Percentiles rank a stretch among this genome's conserved stretches.
Evolutionary conservation across 2,888 invertebrate species (phyloP).

Genomic region (Notocelia uddmanniana): DNA sequence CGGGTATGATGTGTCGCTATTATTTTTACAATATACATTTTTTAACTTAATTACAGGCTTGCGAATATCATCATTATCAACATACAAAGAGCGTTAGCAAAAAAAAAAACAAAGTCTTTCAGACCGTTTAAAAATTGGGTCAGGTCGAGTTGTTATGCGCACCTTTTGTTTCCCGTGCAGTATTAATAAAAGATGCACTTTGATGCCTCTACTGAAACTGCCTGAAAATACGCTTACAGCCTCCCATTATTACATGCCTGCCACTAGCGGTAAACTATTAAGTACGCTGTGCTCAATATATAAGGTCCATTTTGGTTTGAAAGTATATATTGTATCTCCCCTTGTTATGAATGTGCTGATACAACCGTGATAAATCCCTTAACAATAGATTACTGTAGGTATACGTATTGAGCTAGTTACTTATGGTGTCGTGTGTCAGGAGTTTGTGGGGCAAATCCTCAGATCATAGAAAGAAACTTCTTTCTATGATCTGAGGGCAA

Average conservation of each 20-base stretch:
- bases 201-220: conserved; percentile 23
- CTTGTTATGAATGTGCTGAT: conserved; percentile 31
- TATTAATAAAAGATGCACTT: conserved; percentile 41
- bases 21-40: too few species aligned
- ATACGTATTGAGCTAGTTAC: background rate
- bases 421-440: conserved; percentile 1
- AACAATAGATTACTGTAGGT: conserved; percentile 33
- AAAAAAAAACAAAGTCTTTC: conserved; percentile 11
- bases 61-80: too few species aligned
- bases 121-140: conserved; percentile 20
- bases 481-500: too few species aligned
- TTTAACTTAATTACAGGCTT: too few species aligned
- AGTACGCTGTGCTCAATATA: background rate
- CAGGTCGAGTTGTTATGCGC: conserved; percentile 16
- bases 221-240: conserved; percentile 38
- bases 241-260: conserved; percentile 24
- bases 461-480: too few species aligned
- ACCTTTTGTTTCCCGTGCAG: conserved; percentile 33
- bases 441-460: background rate
- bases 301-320: conserved; percentile 10
- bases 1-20: too few species aligned
- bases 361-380: conserved; percentile 38
- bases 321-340: background rate
- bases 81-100: too few species aligned
- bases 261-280: background rate